Evolutionary conservation across 1,140 invertebrate genomes (phyloP).

Genomic region (Hirudo medicinalis): DNA sequence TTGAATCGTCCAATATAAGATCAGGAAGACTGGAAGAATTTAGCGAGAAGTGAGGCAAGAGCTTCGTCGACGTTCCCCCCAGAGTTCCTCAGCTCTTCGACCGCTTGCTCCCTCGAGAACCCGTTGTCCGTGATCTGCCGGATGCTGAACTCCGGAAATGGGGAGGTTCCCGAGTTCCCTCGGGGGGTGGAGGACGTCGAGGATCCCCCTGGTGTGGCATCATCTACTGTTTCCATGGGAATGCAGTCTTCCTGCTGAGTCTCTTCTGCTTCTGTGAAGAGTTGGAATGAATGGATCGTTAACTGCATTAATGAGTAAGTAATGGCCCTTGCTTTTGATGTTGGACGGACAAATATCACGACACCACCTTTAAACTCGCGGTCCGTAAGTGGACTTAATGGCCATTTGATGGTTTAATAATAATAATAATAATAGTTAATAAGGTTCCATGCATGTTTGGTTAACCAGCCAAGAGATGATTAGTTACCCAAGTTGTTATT

Average conservation of each 20-base stretch:
- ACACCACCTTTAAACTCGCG: too few species aligned
- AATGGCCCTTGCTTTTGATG: too few species aligned
- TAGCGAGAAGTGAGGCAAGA: constrained; percentile 33
- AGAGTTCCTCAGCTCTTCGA: constrained; percentile 32
- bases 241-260: neutral
- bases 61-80: constrained; percentile 35
- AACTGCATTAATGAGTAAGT: neutral
- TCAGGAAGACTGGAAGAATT: constrained; percentile 26
- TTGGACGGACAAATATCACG: too few species aligned
- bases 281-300: neutral
- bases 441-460: too few species aligned
- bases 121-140: constrained; percentile 25
- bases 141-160: constrained; percentile 26
- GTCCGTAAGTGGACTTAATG: too few species aligned
- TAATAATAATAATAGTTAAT: too few species aligned
- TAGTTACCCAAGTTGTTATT: too few species aligned
- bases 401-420: too few species aligned
- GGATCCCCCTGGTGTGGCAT: neutral
- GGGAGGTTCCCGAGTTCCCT: neutral
- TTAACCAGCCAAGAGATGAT: too few species aligned
- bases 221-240: neutral
- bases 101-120: constrained; percentile 32
- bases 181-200: neutral
- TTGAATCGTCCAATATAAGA: too few species aligned
- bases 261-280: neutral